Conservation (phyloP, 1,140 invertebrate genomes). For the Samia ricini region DNA sequence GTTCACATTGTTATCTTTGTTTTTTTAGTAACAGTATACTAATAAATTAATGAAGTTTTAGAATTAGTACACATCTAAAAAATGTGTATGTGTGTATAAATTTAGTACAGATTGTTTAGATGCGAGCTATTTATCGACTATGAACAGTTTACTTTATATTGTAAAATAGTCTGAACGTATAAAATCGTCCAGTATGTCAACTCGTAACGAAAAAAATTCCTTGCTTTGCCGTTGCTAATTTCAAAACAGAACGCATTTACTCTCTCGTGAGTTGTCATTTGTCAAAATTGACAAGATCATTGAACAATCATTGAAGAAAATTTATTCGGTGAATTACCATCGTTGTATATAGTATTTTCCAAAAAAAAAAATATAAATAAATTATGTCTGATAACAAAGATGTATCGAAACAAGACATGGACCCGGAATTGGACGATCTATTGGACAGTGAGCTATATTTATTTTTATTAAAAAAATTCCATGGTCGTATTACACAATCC, state of each 20-base stretch:
- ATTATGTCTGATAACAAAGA: conserved; percentile 66
- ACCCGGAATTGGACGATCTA: conserved; percentile 68
- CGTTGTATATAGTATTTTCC: background rate
- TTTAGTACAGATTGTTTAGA: too few species aligned
- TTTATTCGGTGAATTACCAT: background rate
- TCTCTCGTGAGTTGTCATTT: background rate
- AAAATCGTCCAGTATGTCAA: background rate
- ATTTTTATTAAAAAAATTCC: conserved; percentile 33
- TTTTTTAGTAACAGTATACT: background rate
- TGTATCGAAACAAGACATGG: conserved; percentile 48
- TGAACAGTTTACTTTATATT: background rate
- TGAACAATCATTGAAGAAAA: conserved; percentile 2
- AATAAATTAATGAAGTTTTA: background rate
- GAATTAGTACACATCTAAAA: background rate
- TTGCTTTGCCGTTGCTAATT: background rate
- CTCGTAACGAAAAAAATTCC: background rate
- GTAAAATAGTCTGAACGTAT: background rate
- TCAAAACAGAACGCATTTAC: background rate
- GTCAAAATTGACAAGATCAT: conserved; percentile 10
- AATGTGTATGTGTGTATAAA: too few species aligned
- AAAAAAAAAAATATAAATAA: conserved; percentile 17
- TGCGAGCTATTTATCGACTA: too few species aligned
- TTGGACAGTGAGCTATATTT: conserved; percentile 59
- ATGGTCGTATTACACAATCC: conserved; percentile 44
- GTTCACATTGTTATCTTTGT: background rate